A percentile compares a stretch with the other conserved stretches of the same genome.
These are phyloP conservation scores for Lamprologus callipterus DNA, from an alignment of 2,113 vertebrate species.

Conservation along the genomic window DNA sequence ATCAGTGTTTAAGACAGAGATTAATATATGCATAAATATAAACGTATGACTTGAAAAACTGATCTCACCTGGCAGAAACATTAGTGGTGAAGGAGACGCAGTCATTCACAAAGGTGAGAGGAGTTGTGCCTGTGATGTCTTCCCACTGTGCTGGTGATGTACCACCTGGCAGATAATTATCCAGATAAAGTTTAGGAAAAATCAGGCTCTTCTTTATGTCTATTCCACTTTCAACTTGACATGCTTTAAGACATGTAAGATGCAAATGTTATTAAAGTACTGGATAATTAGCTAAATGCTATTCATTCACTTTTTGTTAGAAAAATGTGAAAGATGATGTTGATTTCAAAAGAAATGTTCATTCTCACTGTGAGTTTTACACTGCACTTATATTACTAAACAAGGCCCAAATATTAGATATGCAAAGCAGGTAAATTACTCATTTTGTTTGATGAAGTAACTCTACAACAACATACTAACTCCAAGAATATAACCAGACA, in stretches of 20 bases:
- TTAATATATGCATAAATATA: neutral
- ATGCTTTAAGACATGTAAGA: neutral
- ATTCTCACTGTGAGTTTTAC: neutral
- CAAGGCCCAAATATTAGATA: neutral
- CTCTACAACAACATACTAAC: neutral
- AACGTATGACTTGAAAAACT: neutral
- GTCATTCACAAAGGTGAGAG: constrained; percentile 88
- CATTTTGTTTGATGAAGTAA: accelerated
- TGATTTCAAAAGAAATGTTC: neutral
- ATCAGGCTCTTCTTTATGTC: neutral
- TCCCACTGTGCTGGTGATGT: constrained; percentile 98
- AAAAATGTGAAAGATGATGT: neutral
- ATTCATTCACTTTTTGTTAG: neutral
- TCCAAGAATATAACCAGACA: neutral
- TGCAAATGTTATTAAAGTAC: neutral
- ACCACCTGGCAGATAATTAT: constrained; percentile 72
- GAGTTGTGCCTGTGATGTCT: constrained; percentile 97
- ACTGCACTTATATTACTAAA: accelerated
- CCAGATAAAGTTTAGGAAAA: neutral
- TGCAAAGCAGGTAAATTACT: neutral
- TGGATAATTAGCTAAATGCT: neutral
- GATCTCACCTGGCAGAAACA: constrained; percentile 79
- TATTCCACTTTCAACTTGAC: neutral
- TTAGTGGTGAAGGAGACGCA: constrained; percentile 98
- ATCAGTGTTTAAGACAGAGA: neutral